Conservation (phyloP, 2,797 vertebrate genomes). For the Etheostoma perlongum region DNA sequence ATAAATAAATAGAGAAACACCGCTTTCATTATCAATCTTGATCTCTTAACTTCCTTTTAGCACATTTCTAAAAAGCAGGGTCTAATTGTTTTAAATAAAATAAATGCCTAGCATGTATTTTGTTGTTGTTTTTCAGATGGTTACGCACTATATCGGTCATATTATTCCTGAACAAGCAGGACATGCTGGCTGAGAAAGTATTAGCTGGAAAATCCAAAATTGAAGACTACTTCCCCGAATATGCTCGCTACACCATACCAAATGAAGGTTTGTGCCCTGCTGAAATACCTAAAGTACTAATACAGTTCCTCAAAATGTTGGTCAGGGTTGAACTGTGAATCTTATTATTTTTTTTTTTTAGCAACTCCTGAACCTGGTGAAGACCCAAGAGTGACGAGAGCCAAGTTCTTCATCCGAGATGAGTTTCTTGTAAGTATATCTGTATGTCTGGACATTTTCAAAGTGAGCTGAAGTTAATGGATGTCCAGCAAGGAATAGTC, state of each 20-base stretch:
- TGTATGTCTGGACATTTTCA: not conserved
- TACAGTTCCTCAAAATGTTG: fast-evolving
- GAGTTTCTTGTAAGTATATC: slow-evolving; percentile 93
- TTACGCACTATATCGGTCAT: slow-evolving; percentile 99
- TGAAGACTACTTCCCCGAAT: slow-evolving; percentile 99
- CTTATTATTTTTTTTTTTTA: slow-evolving; percentile 62
- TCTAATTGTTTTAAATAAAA: not conserved
- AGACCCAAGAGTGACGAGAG: slow-evolving; percentile 98
- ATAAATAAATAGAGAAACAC: too few species aligned
- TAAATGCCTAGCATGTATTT: too few species aligned
- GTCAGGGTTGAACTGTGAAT: slow-evolving; percentile 1
- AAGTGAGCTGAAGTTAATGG: not conserved
- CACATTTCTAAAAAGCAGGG: not conserved
- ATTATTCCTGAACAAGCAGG: slow-evolving; percentile 99
- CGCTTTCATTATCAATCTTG: not conserved
- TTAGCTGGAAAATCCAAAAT: slow-evolving; percentile 99
- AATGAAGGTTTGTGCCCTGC: slow-evolving; percentile 90
- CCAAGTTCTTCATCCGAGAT: slow-evolving; percentile 98
- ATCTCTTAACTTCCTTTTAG: not conserved
- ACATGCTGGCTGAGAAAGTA: slow-evolving; percentile 99
- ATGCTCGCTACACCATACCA: slow-evolving; percentile 95
- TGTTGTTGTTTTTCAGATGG: slow-evolving; percentile 86
- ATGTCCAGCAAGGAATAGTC: not conserved
- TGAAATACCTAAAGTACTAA: fast-evolving
- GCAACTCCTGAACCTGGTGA: slow-evolving; percentile 97